A percentile compares a stretch with the other conserved stretches of the same genome.
phyloP scores from a whole-genome alignment of 1,140 invertebrate species.

The Parasteatoda tepidariorum region DNA sequence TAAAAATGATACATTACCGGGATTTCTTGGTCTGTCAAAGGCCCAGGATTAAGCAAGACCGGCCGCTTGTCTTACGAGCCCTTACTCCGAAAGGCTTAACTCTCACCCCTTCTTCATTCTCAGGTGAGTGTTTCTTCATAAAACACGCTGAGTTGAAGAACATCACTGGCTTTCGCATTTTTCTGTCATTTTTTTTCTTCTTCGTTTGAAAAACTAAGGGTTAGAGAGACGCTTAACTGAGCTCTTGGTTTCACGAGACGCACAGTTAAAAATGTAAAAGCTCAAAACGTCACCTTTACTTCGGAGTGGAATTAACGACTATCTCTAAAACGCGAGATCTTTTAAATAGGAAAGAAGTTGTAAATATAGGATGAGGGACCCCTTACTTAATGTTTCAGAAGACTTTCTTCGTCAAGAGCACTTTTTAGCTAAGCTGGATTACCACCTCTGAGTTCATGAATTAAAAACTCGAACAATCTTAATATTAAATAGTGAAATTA shows the following conservation, averaged over 20 bases:
- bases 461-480: no score
- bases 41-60: constrained; percentile 48
- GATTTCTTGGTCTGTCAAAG: constrained; percentile 62
- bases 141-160: constrained; percentile 41
- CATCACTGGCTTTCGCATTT: constrained; percentile 1
- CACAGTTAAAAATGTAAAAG: constrained; percentile 58
- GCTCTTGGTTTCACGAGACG: constrained; percentile 19
- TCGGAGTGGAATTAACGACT: constrained; percentile 40
- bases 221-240: constrained; percentile 44
- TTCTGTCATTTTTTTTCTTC: constrained; percentile 22
- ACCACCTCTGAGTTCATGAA: constrained; percentile 11
- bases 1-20: constrained; percentile 62
- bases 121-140: constrained; percentile 54
- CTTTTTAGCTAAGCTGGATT: constrained; percentile 9
- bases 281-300: constrained; percentile 40
- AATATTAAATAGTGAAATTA: no score
- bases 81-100: constrained; percentile 45
- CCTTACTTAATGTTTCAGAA: constrained; percentile 50
- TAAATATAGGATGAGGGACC: constrained; percentile 54
- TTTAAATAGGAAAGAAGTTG: constrained; percentile 11
- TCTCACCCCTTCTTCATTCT: constrained; percentile 18
- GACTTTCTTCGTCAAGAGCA: background rate
- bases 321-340: constrained; percentile 39
- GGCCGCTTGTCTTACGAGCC: constrained; percentile 54
- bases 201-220: constrained; percentile 38